Conservation (phyloP, 2,113 vertebrate genomes). For the Tupaia tana region DNA sequence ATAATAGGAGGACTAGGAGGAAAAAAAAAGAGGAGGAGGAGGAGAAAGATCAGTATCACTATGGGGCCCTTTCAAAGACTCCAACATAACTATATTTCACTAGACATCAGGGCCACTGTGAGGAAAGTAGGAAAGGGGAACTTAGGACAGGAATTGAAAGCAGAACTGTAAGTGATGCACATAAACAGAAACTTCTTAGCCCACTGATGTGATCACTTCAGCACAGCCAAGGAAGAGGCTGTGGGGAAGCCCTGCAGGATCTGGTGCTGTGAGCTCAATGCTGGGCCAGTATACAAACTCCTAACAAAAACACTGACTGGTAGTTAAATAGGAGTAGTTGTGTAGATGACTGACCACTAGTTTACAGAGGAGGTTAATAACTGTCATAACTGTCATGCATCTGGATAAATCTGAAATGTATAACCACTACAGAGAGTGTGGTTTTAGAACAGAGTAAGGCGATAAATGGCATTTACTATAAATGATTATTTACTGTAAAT, state of each 20-base stretch:
- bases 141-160: constrained; percentile 54
- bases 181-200: neutral
- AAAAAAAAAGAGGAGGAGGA: neutral
- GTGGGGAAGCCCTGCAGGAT: neutral
- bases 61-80: neutral
- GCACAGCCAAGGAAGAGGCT: neutral
- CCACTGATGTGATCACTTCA: neutral
- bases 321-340: neutral
- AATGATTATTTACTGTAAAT: too few species aligned
- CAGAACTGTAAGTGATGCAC: neutral
- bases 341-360: neutral
- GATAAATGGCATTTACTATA: neutral
- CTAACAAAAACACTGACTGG: neutral
- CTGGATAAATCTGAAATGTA: constrained; percentile 22
- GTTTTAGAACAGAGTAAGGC: neutral
- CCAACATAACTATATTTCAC: neutral
- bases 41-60: neutral
- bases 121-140: constrained; percentile 34
- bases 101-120: neutral
- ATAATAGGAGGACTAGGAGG: neutral
- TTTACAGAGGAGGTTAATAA: neutral
- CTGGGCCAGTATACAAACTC: neutral
- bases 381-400: neutral
- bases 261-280: neutral
- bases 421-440: neutral